Conservation (phyloP, 1,140 invertebrate genomes). For the Zaprionus africanus region DNA sequence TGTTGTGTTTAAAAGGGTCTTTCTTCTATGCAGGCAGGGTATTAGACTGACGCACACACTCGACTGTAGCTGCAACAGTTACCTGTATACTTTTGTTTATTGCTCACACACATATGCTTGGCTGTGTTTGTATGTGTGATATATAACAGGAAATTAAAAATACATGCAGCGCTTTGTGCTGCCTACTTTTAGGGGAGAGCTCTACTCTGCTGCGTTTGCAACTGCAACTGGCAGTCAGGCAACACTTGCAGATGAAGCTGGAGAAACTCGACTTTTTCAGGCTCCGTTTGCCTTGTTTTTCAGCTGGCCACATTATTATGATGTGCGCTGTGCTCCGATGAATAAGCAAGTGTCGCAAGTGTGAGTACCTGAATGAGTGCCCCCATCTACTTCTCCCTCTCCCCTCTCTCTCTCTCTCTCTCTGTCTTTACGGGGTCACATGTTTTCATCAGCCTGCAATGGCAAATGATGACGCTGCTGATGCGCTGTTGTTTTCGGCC, state of each 20-base stretch:
- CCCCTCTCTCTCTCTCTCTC: background rate
- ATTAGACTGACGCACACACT: background rate
- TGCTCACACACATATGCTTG: background rate
- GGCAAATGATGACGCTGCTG: slow-evolving; percentile 6
- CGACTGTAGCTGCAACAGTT: background rate
- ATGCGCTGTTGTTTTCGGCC: background rate
- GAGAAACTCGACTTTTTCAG: slow-evolving; percentile 33
- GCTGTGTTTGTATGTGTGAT: background rate
- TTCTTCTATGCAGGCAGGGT: too few species aligned
- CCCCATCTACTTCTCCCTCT: background rate
- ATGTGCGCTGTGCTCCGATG: slow-evolving; percentile 31
- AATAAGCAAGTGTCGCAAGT: slow-evolving; percentile 55
- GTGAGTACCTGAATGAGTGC: slow-evolving; percentile 1
- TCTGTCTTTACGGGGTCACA: background rate
- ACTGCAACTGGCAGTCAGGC: background rate
- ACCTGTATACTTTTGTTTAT: slow-evolving; percentile 1
- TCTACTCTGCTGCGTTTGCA: background rate
- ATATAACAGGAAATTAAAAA: slow-evolving; percentile 66
- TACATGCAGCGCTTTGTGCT: slow-evolving; percentile 50
- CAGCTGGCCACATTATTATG: slow-evolving; percentile 69
- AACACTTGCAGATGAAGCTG: background rate
- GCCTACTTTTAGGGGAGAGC: slow-evolving; percentile 42
- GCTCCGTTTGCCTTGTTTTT: slow-evolving; percentile 62
- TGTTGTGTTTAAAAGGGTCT: too few species aligned
- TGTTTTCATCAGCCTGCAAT: slow-evolving; percentile 7